These are phyloP conservation scores for Chitala chitala DNA, from an alignment of 2,113 vertebrate species.

Conservation along the genomic window DNA sequence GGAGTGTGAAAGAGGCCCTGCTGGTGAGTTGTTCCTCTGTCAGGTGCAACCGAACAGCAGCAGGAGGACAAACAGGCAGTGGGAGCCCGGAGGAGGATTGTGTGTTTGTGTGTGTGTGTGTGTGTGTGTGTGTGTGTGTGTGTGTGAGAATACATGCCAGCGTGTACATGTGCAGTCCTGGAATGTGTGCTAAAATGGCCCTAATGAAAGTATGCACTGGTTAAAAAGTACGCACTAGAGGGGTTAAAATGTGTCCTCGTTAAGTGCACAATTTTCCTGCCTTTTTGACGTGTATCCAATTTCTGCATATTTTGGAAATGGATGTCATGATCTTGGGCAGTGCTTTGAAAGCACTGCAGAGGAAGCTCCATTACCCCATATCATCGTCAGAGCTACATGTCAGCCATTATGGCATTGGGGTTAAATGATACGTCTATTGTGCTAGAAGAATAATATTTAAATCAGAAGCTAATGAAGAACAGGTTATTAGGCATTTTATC, in stretches of 20 bases:
- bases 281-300: neutral
- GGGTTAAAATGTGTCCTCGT: too few relatives aligned
- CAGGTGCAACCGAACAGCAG: neutral
- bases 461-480: slow-evolving; percentile 24
- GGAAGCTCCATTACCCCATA: slow-evolving; percentile 8
- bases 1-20: neutral
- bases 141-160: too few relatives aligned
- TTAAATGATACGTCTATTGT: slow-evolving; percentile 22
- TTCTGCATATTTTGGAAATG: neutral
- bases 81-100: neutral
- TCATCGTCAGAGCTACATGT: slow-evolving; percentile 23
- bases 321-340: neutral
- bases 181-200: too few relatives aligned
- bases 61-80: too few relatives aligned
- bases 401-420: slow-evolving; percentile 27
- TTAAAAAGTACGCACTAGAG: too few relatives aligned
- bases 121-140: neutral
- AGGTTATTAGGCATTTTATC: slow-evolving; percentile 12
- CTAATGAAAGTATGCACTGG: too few relatives aligned
- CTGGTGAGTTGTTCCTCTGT: neutral
- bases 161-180: too few relatives aligned
- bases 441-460: slow-evolving; percentile 29
- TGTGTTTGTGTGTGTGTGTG: neutral
- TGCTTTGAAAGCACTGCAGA: neutral
- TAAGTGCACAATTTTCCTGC: neutral